Conservation (phyloP, 2,888 invertebrate genomes). For the Dysmachus trigonus region DNA sequence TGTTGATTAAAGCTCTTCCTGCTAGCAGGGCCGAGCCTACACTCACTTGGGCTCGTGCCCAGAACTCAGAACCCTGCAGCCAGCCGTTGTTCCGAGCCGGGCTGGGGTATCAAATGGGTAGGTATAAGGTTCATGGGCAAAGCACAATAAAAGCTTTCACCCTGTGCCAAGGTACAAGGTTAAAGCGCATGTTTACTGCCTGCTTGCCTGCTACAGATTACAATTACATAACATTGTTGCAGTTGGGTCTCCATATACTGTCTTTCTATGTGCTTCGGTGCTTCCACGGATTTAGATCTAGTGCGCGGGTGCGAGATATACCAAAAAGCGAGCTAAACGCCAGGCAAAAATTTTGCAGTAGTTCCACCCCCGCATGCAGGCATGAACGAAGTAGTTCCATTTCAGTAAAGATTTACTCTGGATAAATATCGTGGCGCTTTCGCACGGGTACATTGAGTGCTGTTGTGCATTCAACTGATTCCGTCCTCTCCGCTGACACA, state of each 20-base stretch:
- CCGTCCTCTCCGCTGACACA: neutral
- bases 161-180: constrained; percentile 45
- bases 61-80: neutral
- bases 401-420: neutral
- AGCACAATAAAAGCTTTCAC: constrained; percentile 28
- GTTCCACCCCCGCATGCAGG: constrained; percentile 30
- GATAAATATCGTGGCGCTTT: neutral
- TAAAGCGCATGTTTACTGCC: constrained; percentile 44
- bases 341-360: constrained; percentile 19
- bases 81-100: neutral
- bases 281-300: neutral
- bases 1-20: constrained; percentile 12
- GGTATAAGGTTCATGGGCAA: constrained; percentile 21
- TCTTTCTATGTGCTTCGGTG: neutral
- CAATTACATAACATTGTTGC: constrained; percentile 42
- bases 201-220: neutral
- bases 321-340: neutral
- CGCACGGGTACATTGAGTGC: neutral
- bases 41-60: neutral
- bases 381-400: constrained; percentile 21
- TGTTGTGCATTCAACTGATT: constrained; percentile 12
- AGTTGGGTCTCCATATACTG: neutral
- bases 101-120: neutral
- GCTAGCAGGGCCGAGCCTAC: neutral
- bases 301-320: neutral